phyloP scores from a whole-genome alignment of 2,113 vertebrate species.

The Pogona vitticeps region DNA sequence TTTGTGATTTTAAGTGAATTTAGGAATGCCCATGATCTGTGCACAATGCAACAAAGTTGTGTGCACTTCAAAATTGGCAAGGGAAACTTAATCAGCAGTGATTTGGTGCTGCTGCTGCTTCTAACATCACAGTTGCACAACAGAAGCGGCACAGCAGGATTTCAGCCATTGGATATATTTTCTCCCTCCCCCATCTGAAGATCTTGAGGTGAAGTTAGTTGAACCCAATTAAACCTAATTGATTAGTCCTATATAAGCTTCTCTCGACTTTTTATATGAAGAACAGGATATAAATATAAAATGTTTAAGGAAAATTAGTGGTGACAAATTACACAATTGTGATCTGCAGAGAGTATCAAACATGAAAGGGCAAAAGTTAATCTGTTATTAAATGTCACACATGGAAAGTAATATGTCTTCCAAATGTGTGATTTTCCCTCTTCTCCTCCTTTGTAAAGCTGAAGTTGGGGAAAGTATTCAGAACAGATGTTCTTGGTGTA shows the following conservation, averaged over 20 bases:
- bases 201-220: too few species aligned
- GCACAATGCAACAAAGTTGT: too few species aligned
- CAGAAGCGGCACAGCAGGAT: too few species aligned
- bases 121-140: too few species aligned
- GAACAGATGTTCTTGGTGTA: background rate
- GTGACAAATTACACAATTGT: background rate
- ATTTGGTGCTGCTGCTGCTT: too few species aligned
- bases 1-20: too few species aligned
- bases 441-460: background rate
- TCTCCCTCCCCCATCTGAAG: too few species aligned
- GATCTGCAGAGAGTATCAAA: background rate
- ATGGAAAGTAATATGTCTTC: background rate
- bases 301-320: slow-evolving; percentile 6
- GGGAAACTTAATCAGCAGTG: too few species aligned
- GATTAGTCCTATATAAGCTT: background rate
- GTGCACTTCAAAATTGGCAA: too few species aligned
- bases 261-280: background rate
- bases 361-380: background rate
- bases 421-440: background rate
- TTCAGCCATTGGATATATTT: too few species aligned
- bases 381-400: background rate
- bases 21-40: too few species aligned
- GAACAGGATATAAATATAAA: background rate
- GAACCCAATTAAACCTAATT: background rate
- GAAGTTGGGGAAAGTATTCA: background rate